Evolutionary conservation across 2,113 vertebrate genomes (phyloP), one percentile per base, ranked within the genome.

Genomic region (Pimephales promelas): DNA sequence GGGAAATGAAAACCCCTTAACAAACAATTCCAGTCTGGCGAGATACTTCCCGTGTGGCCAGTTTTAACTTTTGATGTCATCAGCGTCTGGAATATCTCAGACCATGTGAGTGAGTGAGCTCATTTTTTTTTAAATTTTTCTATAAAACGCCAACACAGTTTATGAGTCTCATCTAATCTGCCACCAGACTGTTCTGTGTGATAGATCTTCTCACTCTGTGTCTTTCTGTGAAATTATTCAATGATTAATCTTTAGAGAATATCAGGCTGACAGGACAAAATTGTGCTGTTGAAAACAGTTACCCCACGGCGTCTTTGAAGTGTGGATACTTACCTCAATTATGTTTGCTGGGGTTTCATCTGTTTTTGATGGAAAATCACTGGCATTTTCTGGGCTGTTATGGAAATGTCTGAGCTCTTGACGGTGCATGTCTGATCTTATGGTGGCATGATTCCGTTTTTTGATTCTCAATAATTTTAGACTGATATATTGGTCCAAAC

Each of bases 201-300:
- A 80, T 80, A 34, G 24, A 80, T 80, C 78, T 80, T 20, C 61
- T 66, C 78, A 66, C 59, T 52, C 56, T 68, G 45, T 83, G 45
- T 36, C 59, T 66, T 76, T 83, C 72, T 47, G 40, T 62, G 71
- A 62, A 83, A 57, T 74, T 74, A 74, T 75, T 28, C 72, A 66
- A 54, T 83, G 43, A 83, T 76, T 36, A 61, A 77, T 83, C 45
- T 64, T 83, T 66, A 54, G 71, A n/a, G 31, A 43, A 77, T 66
- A 8, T 18, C 36, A 83, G 28, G 70, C 5, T 49, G 57, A 49
- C 77, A n/a, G 40, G 77, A 79, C 43, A 64, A 66, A 79, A 79
- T 79, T 79, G 77, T 79, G 57, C 59, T 45, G 40, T 49, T 11
- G 77, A 79, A 80, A 80, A 80, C 61, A 43, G 18, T 66, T 66